Evolutionary conservation across 1,140 invertebrate genomes (phyloP).

Genomic region (Drosophila kohkoa): DNA sequence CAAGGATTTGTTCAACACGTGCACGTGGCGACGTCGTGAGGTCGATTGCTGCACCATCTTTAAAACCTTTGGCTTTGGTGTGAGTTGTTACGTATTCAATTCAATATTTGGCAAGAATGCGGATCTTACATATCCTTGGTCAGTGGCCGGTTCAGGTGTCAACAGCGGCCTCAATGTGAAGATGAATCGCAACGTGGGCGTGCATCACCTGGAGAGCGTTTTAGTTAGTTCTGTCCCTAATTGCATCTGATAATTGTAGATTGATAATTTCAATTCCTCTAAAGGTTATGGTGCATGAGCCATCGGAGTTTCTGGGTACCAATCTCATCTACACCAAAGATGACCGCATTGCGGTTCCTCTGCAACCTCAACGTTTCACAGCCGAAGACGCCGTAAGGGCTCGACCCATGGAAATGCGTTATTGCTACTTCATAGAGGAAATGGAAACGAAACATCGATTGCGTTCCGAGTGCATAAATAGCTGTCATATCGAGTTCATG

Average conservation of each 20-base stretch:
- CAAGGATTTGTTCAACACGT: conserved; percentile 55
- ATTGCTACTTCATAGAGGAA: conserved; percentile 55
- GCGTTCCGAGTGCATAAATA: conserved; percentile 58
- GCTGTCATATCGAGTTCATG: conserved; percentile 57
- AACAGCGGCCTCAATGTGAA: conserved; percentile 51
- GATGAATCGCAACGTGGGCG: conserved; percentile 31
- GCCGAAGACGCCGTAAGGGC: conserved; percentile 58
- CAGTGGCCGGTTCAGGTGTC: conserved; percentile 51
- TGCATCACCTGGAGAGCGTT: conserved; percentile 34
- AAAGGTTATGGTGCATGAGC: conserved; percentile 66
- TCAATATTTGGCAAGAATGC: background rate
- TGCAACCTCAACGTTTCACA: conserved; percentile 59
- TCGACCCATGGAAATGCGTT: conserved; percentile 62
- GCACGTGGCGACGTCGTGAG: conserved; percentile 52
- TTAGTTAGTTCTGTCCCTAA: conserved; percentile 42
- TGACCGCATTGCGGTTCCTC: conserved; percentile 62
- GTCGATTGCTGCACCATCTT: conserved; percentile 70
- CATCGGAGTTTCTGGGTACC: conserved; percentile 52
- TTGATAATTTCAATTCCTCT: background rate
- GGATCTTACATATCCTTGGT: conserved; percentile 67
- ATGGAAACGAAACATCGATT: background rate
- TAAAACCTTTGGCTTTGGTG: conserved; percentile 7
- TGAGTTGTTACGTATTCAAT: conserved; percentile 61
- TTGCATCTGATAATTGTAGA: background rate
- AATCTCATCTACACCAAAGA: conserved; percentile 57